Percentiles rank a stretch among this genome's conserved stretches.
Evolutionary conservation across 1,140 invertebrate species (phyloP).

Genomic region (Polyergus mexicanus): DNA sequence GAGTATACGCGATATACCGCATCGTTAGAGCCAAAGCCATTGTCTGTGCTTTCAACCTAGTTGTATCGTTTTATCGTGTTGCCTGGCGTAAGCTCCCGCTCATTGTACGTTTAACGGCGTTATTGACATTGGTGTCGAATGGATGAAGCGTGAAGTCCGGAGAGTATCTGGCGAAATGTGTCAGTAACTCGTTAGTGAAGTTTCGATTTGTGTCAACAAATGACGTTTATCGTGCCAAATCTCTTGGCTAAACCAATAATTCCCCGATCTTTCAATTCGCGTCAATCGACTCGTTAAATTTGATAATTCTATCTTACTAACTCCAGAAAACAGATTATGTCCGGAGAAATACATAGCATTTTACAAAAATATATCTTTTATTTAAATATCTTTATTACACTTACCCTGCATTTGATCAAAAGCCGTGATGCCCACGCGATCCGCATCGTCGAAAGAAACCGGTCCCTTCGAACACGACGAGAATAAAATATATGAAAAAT

Average conservation of each 20-base stretch:
- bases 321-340: background rate
- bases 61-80: conserved; percentile 34
- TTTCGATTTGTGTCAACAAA: conserved; percentile 31
- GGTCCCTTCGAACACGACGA: conserved; percentile 90
- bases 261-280: background rate
- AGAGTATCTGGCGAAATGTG: conserved; percentile 10
- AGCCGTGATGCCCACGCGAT: conserved; percentile 93
- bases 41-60: conserved; percentile 50
- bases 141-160: conserved; percentile 39
- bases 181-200: conserved; percentile 3
- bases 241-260: background rate
- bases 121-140: conserved; percentile 36
- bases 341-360: background rate
- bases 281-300: conserved; percentile 14
- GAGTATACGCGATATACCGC: conserved; percentile 14
- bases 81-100: conserved; percentile 17
- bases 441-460: conserved; percentile 94
- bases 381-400: conserved; percentile 32
- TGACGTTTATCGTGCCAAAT: background rate
- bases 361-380: background rate
- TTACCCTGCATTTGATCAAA: conserved; percentile 95
- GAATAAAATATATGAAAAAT: conserved; percentile 15
- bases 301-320: background rate
- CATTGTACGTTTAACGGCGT: conserved; percentile 37
- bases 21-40: conserved; percentile 41